Evolutionary conservation across 2,888 invertebrate genomes (phyloP).

Genomic region (Lasius fuliginosus): DNA sequence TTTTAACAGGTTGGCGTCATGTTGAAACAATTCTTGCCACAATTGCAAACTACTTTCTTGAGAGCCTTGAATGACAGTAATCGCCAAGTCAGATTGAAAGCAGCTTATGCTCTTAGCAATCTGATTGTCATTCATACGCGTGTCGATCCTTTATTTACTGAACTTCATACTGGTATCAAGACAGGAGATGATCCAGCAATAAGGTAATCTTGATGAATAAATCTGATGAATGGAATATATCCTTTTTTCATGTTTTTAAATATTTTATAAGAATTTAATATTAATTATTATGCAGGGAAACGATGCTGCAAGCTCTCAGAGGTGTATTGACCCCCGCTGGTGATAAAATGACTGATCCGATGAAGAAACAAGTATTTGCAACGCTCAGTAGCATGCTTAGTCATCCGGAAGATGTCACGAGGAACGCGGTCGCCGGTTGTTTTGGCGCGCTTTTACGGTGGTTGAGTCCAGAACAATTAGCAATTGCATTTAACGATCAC

Average conservation of each 20-base stretch:
- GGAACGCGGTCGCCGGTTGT: constrained; percentile 95
- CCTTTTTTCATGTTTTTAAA: neutral
- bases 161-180: constrained; percentile 95
- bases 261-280: constrained; percentile 23
- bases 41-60: constrained; percentile 98
- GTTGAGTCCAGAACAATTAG: constrained; percentile 92
- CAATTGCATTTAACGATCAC: constrained; percentile 91
- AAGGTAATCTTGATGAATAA: constrained; percentile 85
- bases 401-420: constrained; percentile 93
- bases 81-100: constrained; percentile 95
- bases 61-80: constrained; percentile 97
- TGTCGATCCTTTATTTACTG: constrained; percentile 97
- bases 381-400: constrained; percentile 91
- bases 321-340: constrained; percentile 95
- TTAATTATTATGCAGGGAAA: constrained; percentile 89
- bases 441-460: constrained; percentile 94
- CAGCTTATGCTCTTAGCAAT: constrained; percentile 95
- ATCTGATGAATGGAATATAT: neutral
- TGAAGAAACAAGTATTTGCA: constrained; percentile 91
- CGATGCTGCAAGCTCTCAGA: constrained; percentile 96
- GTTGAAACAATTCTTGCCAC: constrained; percentile 99
- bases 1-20: constrained; percentile 93
- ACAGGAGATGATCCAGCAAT: constrained; percentile 94
- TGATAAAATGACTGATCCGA: constrained; percentile 94
- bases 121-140: constrained; percentile 97